These are phyloP conservation scores for Acromyrmex charruanus DNA, from an alignment of 1,140 invertebrate genomes.

Conservation along the genomic window DNA sequence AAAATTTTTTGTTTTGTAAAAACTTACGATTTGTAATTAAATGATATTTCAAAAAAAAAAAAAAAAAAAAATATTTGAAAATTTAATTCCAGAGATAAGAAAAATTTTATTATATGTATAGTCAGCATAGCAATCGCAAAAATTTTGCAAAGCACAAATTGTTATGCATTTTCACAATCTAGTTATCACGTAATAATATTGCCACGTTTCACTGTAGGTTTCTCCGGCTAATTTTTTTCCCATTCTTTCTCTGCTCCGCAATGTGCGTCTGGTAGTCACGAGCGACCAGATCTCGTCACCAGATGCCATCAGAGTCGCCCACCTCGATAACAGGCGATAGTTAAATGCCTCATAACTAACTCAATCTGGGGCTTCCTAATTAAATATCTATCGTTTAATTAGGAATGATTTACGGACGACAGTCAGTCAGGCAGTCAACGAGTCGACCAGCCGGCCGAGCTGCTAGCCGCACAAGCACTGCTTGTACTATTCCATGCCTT, in stretches of 20 bases:
- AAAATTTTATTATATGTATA: not conserved
- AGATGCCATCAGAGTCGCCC: constrained; percentile 80
- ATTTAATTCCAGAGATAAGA: constrained; percentile 3
- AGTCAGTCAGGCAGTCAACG: constrained; percentile 64
- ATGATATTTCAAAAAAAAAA: not conserved
- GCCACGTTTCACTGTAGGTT: constrained; percentile 30
- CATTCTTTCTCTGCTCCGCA: constrained; percentile 30
- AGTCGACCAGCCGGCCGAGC: constrained; percentile 46
- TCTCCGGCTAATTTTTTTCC: constrained; percentile 52
- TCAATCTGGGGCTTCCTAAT: constrained; percentile 80
- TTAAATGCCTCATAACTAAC: constrained; percentile 84
- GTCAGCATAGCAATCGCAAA: not conserved
- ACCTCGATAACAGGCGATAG: constrained; percentile 78
- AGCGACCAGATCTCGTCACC: constrained; percentile 76
- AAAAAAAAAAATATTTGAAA: not conserved
- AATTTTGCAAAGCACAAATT: not conserved
- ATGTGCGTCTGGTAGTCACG: constrained; percentile 65
- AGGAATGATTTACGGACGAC: constrained; percentile 84
- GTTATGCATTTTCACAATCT: not conserved
- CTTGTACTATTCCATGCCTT: constrained; percentile 76
- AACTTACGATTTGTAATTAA: not conserved
- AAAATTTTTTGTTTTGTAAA: not conserved
- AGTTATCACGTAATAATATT: constrained; percentile 12
- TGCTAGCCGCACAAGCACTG: constrained; percentile 68
- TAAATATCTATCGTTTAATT: constrained; percentile 86